Evolutionary conservation across 2,797 vertebrate genomes (phyloP).

Genomic region (Acrossocheilus wenchowensis): DNA sequence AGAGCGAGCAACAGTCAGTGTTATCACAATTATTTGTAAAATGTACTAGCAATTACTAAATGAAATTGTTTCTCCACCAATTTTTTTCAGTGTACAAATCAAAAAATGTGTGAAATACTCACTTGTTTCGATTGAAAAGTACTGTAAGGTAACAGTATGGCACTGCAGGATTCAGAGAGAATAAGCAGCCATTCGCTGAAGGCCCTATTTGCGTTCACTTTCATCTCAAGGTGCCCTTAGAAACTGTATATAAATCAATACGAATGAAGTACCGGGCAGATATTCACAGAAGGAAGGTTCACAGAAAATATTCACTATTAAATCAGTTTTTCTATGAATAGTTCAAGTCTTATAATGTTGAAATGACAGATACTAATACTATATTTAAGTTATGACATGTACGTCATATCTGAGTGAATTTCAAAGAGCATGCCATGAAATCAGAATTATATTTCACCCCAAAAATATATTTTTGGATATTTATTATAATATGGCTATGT

Average conservation of each 20-base stretch:
- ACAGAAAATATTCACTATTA: neutral
- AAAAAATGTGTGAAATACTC: neutral
- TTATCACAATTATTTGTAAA: neutral
- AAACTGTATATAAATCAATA: neutral
- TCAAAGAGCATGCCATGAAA: neutral
- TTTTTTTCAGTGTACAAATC: neutral
- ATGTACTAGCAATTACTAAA: neutral
- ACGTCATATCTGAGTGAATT: neutral
- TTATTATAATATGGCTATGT: no score
- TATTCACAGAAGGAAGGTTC: neutral
- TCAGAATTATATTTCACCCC: neutral
- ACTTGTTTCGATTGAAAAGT: neutral
- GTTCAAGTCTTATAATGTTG: neutral
- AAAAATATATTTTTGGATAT: neutral
- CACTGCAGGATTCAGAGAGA: neutral
- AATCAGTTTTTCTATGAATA: neutral
- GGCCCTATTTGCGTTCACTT: neutral
- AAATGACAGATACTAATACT: neutral
- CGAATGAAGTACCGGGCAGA: neutral
- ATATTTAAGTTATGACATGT: neutral
- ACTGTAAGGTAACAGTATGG: neutral
- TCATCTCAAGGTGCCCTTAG: slow-evolving; percentile 1
- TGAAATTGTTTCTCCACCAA: neutral
- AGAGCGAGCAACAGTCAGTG: slow-evolving; percentile 36
- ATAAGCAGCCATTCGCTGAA: neutral